Base-by-base conservation (phyloP, 1,140 invertebrate genomes). In the Chelonus insularis region DNA sequence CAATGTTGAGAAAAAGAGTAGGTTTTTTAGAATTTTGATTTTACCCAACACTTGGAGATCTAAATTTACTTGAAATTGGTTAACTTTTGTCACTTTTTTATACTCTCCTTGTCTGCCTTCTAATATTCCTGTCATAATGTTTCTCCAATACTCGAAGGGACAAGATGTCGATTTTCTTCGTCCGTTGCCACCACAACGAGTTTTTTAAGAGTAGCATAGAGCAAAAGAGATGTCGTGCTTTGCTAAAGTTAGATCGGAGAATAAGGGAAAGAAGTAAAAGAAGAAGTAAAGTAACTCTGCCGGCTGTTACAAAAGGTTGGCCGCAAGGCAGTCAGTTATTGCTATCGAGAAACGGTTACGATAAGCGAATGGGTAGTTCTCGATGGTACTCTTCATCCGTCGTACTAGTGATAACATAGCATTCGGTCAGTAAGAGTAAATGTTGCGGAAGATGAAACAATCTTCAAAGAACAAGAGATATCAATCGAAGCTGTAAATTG, bases 261-360 rank as follows among this genome's bases (percentile, higher is more conserved):
- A 11, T 39, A 43, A 43, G 41, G 16, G 16, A 8, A 18, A 9
- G 41, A 8, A 43, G 41, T 7, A 43, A 14, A 43, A 43, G 41
- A 8, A 20, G 16, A 43, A 43, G 41, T 57, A 18, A 51, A 62
- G 45, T 62, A 50, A 34, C 34, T 43, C 34, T 20, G 25, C 52
- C 60, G 60, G 60, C 60, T 62, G 60, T 62, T 62, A 48, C 60
- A 29, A 45, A 25, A 57, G 47, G 50, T 50, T 50, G 47, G 16
- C 12, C 47, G 9, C 32, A 36, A 29, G 60, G n/a, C 47, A 37
- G 43, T 41, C 56, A 41, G 63, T 71, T 75, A 73, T 76, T 74
- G 70, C 59, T 71, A 71, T 74, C 72, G 72, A 73, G 73, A 72
- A 73, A 72, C 59, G 48, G 66, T 68, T 65, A 63, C 51, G 43